phyloP scores from a whole-genome alignment of 2,113 vertebrate species.

The Rhea americana region DNA sequence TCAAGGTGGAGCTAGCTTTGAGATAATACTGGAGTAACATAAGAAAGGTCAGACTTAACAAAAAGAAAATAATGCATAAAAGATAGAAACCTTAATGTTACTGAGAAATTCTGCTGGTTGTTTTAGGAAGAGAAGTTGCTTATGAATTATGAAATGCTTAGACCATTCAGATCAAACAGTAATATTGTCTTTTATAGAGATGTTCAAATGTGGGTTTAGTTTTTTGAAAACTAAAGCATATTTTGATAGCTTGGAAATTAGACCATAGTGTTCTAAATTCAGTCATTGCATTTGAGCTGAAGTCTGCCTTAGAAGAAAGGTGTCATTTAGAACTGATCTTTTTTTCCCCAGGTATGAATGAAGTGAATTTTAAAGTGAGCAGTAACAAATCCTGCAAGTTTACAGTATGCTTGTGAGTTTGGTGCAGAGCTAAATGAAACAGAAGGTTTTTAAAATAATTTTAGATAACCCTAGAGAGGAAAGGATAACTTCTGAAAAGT shows the following conservation, averaged over 20 bases:
- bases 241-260: background rate
- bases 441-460: background rate
- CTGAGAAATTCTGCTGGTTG: background rate
- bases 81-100: background rate
- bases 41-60: background rate
- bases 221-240: background rate
- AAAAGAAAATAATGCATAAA: background rate
- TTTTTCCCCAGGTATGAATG: background rate
- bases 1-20: background rate
- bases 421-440: background rate
- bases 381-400: background rate
- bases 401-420: background rate
- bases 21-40: background rate
- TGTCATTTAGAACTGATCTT: background rate
- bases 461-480: background rate
- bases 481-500: background rate
- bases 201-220: background rate
- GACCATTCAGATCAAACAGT: background rate
- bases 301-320: background rate
- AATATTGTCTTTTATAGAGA: background rate
- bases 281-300: background rate
- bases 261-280: background rate
- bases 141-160: background rate
- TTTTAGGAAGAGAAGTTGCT: background rate
- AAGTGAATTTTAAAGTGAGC: background rate